Base-by-base conservation (phyloP, 2,113 vertebrate genomes). In the Anhinga rufa region DNA sequence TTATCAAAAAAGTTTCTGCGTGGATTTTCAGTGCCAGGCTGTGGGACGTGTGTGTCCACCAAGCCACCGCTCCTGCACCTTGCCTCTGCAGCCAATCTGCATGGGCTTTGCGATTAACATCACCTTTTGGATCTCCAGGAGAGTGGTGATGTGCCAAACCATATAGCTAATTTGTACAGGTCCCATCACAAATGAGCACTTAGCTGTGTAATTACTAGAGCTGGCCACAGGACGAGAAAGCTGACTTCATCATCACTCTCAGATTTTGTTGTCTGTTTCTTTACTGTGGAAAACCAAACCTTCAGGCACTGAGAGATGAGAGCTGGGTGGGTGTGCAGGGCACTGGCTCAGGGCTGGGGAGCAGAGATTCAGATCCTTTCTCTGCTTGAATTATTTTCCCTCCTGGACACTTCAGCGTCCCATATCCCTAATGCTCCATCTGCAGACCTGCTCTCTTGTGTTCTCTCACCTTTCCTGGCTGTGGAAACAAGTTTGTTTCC, bases 401-500 rank as follows among this genome's bases (percentile, higher is more conserved):
- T 78, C 29, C 17, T 51, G 79, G 64, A 78, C 14, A 9, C 14
- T 90, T 86, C 64, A 95, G 48, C 4, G 1, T 86, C 84, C 68
- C 48, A 9, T 54, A 71, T 55, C 79, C 82, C 42, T 48, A 42
- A 75, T 55, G 75, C 22, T 92, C 74, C 90, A 88, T 86, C 85
- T 92, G 88, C 85, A 97, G 92, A 44, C n/a, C 24, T 5, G 5
- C 38, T 96, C 85, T 69, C 93, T 70, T 7, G 84, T 82, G 91
- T 94, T 70, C 49, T 91, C 91, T 95, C 87, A 94, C 87, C 93
- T 92, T 70, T 77, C 76, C 77, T 70, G 88, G 90, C 85, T 94
- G 85, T 93, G 79, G 79, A 94, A 96, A 88, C 21, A 66, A 77
- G 60, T 26, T 81, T 64, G 55, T 86, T 94, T 92, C 91, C 80